A percentile compares a stretch with the other conserved stretches of the same genome.
phyloP scores from a whole-genome alignment of 1,140 invertebrate species.

The Drosophila melanogaster region Release_6_plus_ISO1_MT NC_004354.4:21282501-21283000 shows the following conservation, averaged over 20 bases:
- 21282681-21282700: no score
- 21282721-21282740: no score
- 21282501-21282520: conserved; percentile 51
- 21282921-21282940: conserved; percentile 79
- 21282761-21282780: no score
- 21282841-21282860: conserved; percentile 48
- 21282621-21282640: not conserved
- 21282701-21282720: no score
- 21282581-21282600: conserved; percentile 4
- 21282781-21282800: not conserved
- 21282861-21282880: conserved; percentile 35
- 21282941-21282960: conserved; percentile 81
- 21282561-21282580: conserved; percentile 2
- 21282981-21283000: conserved; percentile 73
- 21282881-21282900: conserved; percentile 28
- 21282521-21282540: conserved; percentile 30
- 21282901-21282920: conserved; percentile 52
- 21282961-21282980: conserved; percentile 74
- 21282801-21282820: conserved; percentile 24
- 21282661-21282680: no score
- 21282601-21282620: not conserved
- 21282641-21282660: no score
- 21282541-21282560: not conserved
- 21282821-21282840: conserved; percentile 31
- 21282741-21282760: no score